Evolutionary conservation across 1,140 invertebrate genomes (phyloP).

Genomic region (Periplaneta americana): DNA sequence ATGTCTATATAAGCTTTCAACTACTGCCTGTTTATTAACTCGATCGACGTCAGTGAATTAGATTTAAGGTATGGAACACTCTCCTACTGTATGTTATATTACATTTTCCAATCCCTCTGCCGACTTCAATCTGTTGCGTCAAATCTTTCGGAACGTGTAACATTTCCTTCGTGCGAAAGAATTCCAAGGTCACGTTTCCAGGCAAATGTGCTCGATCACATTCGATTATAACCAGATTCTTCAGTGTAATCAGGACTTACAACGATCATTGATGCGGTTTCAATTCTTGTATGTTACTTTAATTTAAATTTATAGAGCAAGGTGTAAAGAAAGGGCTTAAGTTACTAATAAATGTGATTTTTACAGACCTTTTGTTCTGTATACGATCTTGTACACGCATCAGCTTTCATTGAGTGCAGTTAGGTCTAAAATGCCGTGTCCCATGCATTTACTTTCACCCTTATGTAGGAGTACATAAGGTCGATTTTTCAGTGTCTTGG

Average conservation of each 20-base stretch:
- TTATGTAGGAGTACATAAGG: neutral
- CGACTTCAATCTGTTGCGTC: neutral
- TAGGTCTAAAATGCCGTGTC: neutral
- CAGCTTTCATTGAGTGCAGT: neutral
- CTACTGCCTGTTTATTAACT: neutral
- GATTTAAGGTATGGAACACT: neutral
- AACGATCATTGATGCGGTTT: neutral
- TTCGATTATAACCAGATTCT: neutral
- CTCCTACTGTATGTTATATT: neutral
- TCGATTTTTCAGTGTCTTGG: neutral
- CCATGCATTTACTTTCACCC: neutral
- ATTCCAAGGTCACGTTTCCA: neutral
- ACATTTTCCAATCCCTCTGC: neutral
- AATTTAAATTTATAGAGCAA: too few relatives aligned
- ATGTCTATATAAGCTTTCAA: neutral
- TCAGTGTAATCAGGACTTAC: neutral
- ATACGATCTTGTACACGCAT: neutral
- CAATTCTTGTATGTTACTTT: too few relatives aligned
- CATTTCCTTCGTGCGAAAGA: neutral
- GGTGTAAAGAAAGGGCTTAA: neutral
- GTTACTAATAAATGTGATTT: neutral
- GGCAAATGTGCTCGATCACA: neutral
- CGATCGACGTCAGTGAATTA: neutral
- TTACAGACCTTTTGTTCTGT: neutral
- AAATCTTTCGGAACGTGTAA: neutral